Base-by-base conservation (phyloP, 2,113 vertebrate genomes). In the Taxidea taxus region DNA sequence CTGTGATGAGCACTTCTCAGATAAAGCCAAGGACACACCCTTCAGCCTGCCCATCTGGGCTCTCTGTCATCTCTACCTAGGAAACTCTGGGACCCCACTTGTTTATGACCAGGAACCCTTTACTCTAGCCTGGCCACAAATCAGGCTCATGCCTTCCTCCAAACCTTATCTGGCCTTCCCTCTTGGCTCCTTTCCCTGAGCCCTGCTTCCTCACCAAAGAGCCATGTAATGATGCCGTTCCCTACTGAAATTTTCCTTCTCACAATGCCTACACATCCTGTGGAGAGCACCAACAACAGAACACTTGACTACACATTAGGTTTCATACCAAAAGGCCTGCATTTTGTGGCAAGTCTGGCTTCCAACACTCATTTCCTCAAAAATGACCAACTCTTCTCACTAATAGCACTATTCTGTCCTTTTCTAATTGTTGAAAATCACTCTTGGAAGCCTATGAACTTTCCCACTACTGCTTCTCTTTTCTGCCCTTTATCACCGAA, bases 201-300 rank as follows among this genome's bases (percentile, higher is more conserved):
- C 20, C 37, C 25, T 4, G 23, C 25, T 64, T 92, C 29, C 2
- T 31, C 47, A 25, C 49, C 62, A 20, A n/a, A 66, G 74, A 58
- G 29, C 58, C n/a, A 47, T 7, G 16, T 10, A 20, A 34, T 0
- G 6, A 47, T 6, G 31, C 29, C 0, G 0, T 9, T 80, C 75
- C 42, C 31, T 0, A 14, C 31, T 0, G 10, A 83, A 64, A 23
- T 62, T 68, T 21, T 39, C 39, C 70, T 49, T 34, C 58, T 49
- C 27, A 8, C 39, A 39, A 10, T 1, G 31, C 13, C 37, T 34
- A n/a, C 4, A 20, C 16, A 20, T 8, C 39, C 29, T 23, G 10
- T 29, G 16, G 23, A 77, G 29, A 27, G n/a, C 7, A n/a, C 54
- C 77, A 21, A 44, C n/a, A 37, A 18, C 23, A 5, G 5, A 62